Percentiles rank a stretch among this genome's conserved stretches.
Evolutionary conservation across 1,140 invertebrate species (phyloP).

Genomic region (Pygmarrhopalites habei): DNA sequence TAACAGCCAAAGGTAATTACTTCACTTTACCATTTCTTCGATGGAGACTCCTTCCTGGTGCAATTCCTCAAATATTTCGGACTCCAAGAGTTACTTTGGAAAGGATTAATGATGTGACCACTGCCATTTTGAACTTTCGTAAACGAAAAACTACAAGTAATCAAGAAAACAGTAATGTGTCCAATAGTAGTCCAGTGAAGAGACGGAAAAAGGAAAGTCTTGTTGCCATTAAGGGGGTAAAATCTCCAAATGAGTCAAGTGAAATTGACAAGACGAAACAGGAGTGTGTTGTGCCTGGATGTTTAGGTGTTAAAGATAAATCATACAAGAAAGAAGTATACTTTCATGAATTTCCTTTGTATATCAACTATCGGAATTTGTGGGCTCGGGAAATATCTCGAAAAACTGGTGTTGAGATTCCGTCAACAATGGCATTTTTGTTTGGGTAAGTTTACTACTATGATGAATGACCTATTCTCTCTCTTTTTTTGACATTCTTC

Average conservation of each 20-base stretch:
- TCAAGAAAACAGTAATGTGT: too few relatives aligned
- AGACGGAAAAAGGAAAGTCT: too few relatives aligned
- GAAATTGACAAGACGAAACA: background rate
- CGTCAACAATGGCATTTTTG: background rate
- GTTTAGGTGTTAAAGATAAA: too few relatives aligned
- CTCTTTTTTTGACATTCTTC: background rate
- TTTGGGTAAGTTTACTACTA: background rate
- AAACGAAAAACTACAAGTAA: too few relatives aligned
- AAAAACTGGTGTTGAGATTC: background rate
- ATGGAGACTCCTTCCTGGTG: background rate
- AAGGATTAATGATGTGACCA: too few relatives aligned
- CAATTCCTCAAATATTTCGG: background rate
- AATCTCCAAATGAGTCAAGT: background rate
- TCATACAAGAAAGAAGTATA: background rate
- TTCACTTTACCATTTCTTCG: background rate
- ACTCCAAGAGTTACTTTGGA: background rate
- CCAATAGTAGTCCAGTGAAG: too few relatives aligned
- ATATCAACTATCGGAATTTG: background rate
- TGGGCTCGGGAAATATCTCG: background rate
- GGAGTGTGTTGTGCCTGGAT: background rate
- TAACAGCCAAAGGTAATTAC: background rate
- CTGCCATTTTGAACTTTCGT: too few relatives aligned
- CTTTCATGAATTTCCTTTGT: background rate
- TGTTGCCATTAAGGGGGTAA: background rate
- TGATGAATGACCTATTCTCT: background rate